A percentile compares a stretch with the other conserved stretches of the same genome.
Evolutionary conservation across 1,140 invertebrate species (phyloP).

Genomic region (Archegozetes longisetosus): DNA sequence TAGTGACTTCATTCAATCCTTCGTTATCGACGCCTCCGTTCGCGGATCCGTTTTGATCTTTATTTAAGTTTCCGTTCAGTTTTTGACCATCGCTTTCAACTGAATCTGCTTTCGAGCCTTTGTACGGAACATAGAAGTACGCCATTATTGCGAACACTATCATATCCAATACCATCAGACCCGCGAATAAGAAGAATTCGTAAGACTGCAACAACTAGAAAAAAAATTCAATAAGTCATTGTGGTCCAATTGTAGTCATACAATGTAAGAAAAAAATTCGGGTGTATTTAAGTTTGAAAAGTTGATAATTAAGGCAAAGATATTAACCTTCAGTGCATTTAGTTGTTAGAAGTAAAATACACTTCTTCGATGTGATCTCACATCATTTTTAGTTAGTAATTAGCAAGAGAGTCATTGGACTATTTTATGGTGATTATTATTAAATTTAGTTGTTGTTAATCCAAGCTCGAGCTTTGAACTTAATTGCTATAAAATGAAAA

Average conservation of each 20-base stretch:
- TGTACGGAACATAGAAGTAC: slow-evolving; percentile 28
- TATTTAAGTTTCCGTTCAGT: background rate
- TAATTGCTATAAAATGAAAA: background rate
- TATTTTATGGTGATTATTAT: no score
- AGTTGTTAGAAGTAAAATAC: background rate
- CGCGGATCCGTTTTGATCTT: background rate
- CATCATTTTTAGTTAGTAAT: background rate
- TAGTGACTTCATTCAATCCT: background rate
- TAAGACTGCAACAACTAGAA: slow-evolving; percentile 39
- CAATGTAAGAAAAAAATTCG: background rate
- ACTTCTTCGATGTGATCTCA: background rate
- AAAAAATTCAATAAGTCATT: no score
- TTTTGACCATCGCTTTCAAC: background rate
- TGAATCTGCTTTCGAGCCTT: background rate
- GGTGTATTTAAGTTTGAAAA: background rate
- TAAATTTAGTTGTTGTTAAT: no score
- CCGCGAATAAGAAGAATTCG: slow-evolving; percentile 77
- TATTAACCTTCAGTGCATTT: background rate
- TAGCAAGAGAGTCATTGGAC: background rate
- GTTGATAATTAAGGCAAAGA: background rate
- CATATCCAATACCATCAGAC: slow-evolving; percentile 64
- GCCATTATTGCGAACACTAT: slow-evolving; percentile 61
- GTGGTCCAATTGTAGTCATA: no score
- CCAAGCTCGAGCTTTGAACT: no score
- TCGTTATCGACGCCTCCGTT: background rate